Evolutionary conservation across 1,140 invertebrate species (phyloP).

Genomic region (Drosophila pseudoobscura): DNA sequence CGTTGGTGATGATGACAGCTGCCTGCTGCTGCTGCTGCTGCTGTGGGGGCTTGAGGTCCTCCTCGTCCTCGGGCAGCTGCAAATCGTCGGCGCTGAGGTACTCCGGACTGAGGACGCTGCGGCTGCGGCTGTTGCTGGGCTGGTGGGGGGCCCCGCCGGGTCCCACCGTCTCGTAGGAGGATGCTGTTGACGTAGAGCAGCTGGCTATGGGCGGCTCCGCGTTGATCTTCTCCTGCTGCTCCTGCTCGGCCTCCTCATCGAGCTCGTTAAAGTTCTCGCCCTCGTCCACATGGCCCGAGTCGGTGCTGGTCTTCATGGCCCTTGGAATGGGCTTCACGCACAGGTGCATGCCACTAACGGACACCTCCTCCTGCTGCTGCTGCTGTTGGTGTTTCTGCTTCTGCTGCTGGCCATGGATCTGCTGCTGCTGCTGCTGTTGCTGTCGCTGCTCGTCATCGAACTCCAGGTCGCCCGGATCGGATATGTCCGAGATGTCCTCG

Average conservation of each 20-base stretch:
- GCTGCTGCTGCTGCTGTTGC: conserved; percentile 80
- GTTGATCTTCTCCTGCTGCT: conserved; percentile 16
- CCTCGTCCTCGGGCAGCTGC: conserved; percentile 63
- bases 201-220: conserved; percentile 40
- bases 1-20: conserved; percentile 88
- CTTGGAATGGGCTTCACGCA: conserved; percentile 75
- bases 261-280: conserved; percentile 81
- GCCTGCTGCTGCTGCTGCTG: conserved; percentile 40
- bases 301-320: conserved; percentile 82
- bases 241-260: conserved; percentile 40
- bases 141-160: conserved; percentile 25
- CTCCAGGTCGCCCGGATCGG: conserved; percentile 78
- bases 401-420: no score
- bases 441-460: conserved; percentile 84
- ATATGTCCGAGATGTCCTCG: conserved; percentile 82
- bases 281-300: conserved; percentile 84
- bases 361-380: conserved; percentile 46
- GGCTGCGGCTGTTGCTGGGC: conserved; percentile 40
- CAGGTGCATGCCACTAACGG: conserved; percentile 36
- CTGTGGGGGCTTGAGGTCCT: conserved; percentile 17
- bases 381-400: conserved; percentile 72
- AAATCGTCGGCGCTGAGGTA: conserved; percentile 77
- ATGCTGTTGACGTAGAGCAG: conserved; percentile 74
- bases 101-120: conserved; percentile 72
- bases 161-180: conserved; percentile 82